Conservation (phyloP, 2,888 invertebrate species). For the Cremastinae sp. region DNA sequence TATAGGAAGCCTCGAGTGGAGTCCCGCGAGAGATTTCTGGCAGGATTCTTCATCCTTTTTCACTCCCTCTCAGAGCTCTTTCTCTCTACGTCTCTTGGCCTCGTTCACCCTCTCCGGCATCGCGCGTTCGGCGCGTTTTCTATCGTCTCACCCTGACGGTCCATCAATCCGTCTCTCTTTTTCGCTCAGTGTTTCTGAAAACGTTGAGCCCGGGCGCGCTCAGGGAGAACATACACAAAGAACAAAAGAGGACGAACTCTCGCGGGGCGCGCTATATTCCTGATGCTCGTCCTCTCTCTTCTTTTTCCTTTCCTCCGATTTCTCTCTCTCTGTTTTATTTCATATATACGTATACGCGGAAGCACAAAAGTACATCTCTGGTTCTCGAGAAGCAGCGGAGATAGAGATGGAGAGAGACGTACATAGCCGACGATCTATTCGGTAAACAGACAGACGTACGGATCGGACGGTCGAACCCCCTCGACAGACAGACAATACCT, state of each 20-base stretch:
- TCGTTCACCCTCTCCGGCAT: conserved; percentile 45
- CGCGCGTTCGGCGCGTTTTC: conserved; percentile 44
- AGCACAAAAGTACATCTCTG: conserved; percentile 77
- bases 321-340: conserved; percentile 43
- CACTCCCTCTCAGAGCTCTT: neutral
- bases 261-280: conserved; percentile 67
- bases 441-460: conserved; percentile 68
- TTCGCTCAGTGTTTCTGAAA: conserved; percentile 51
- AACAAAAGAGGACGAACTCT: conserved; percentile 73
- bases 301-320: conserved; percentile 24
- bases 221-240: conserved; percentile 63
- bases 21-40: conserved; percentile 65
- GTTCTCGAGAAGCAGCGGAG: conserved; percentile 62
- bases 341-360: conserved; percentile 66
- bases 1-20: conserved; percentile 48
- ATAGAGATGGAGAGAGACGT: conserved; percentile 56
- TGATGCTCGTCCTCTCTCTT: conserved; percentile 42
- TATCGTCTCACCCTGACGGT: conserved; percentile 54
- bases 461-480: conserved; percentile 69
- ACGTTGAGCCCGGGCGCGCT: conserved; percentile 63
- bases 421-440: conserved; percentile 67
- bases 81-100: conserved; percentile 30
- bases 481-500: conserved; percentile 78
- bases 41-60: conserved; percentile 53
- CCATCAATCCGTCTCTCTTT: conserved; percentile 49